Base-by-base conservation (phyloP, 2,797 vertebrate genomes). In the Taenioides sp. region DNA sequence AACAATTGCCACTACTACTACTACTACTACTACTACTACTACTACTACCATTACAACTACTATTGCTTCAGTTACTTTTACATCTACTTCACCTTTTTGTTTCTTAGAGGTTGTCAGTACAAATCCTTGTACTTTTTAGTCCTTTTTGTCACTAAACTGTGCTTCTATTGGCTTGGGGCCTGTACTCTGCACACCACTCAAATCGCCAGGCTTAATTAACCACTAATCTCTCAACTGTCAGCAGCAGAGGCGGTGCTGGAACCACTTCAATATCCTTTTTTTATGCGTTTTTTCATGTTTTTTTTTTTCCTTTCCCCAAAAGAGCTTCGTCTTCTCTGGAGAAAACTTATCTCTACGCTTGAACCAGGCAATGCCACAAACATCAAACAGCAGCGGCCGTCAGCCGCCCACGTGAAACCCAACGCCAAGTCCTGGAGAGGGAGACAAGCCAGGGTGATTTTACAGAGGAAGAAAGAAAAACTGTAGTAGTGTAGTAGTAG, bases 211-310 rank as follows among this genome's bases (percentile, higher is more conserved):
- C 81, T 86, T 83, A 86, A 91, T 92, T 84, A 91, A 88, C 86
- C 88, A 84, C 85, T 91, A 89, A 92, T 88, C 86, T 88, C 74
- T 87, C 82, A 84, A 81, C 76, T 86, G 89, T 86, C 88, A 59
- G 57, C 25, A 69, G 78, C 85, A 70, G 78, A 87, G 88, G 85
- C 80, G 79, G 83, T 78, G 78, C 80, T 87, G 88, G 86, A 91
- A 78, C 54, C 69, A 86, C 88, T 89, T 89, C 88, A 89, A 78
- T 87, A 79, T 82, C 72, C 70, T 34, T 12, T 63, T 63, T n/a
- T 7, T 31, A 2, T 62, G 10, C 18, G 4, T 37, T 37, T 34
- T 76, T 74, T 82, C 80, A 76, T 70, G 78, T 70, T 71, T 78
- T 80, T 47, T 43, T 40, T 23, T 49, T 12, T 27, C 2, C 9